Evolutionary conservation across 2,113 vertebrate species (phyloP).

Genomic region (Oceanodroma tethys): DNA sequence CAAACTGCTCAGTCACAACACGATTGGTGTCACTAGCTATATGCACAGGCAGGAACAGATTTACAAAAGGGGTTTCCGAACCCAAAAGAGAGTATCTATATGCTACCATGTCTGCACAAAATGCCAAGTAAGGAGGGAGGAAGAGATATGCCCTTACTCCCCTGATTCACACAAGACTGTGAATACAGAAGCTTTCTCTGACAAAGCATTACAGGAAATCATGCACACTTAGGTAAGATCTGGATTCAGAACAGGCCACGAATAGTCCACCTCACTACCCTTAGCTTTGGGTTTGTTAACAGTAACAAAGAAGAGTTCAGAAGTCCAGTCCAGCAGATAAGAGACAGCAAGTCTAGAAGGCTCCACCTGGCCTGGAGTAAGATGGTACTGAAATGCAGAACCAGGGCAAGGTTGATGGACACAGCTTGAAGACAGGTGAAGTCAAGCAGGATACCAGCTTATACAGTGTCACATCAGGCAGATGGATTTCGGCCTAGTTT

Average conservation of each 20-base stretch:
- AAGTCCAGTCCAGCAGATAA: neutral
- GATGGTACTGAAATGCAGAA: neutral
- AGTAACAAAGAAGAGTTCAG: neutral
- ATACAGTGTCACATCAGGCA: neutral
- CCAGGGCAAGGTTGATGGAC: neutral
- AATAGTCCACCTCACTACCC: too few relatives aligned
- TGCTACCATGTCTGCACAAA: neutral
- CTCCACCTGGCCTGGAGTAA: neutral
- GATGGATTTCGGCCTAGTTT: neutral
- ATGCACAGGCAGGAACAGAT: neutral
- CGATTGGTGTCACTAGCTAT: neutral
- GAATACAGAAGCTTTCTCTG: neutral
- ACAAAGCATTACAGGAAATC: neutral
- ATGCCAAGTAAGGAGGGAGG: neutral
- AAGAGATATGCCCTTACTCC: neutral
- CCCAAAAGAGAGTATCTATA: neutral
- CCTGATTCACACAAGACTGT: neutral
- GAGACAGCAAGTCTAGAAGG: neutral
- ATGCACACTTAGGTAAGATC: neutral
- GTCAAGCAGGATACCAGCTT: neutral
- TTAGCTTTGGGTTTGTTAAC: neutral
- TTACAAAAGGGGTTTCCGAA: neutral
- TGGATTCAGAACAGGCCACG: neutral
- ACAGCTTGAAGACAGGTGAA: neutral
- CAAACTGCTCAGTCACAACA: neutral